Evolutionary conservation across 2,888 invertebrate genomes (phyloP).

Genomic region (Beris chalybata): DNA sequence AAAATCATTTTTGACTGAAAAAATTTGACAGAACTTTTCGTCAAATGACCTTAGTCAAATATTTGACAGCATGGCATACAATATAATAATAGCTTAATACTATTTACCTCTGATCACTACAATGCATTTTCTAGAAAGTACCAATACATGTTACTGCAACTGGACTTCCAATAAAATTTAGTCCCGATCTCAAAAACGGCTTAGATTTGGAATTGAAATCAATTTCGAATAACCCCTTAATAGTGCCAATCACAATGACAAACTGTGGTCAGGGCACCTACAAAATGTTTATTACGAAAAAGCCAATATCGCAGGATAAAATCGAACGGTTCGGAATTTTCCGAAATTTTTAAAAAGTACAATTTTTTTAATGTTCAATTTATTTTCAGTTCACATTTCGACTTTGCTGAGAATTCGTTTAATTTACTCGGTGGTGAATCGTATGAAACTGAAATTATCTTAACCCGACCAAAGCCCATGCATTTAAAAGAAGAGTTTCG

Average conservation of each 20-base stretch:
- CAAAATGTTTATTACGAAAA: slow-evolving; percentile 44
- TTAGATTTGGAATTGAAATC: slow-evolving; percentile 46
- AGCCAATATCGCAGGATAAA: slow-evolving; percentile 38
- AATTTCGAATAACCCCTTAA: slow-evolving; percentile 42
- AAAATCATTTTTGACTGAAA: too few species aligned
- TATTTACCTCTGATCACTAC: not conserved
- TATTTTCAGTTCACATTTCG: slow-evolving; percentile 3
- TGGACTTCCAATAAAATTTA: slow-evolving; percentile 43
- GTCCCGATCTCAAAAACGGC: slow-evolving; percentile 45
- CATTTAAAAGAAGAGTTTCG: slow-evolving; percentile 22
- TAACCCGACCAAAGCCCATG: not conserved
- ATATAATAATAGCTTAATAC: too few species aligned
- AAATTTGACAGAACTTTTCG: too few species aligned
- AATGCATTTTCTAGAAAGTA: slow-evolving; percentile 42
- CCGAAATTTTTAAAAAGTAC: not conserved
- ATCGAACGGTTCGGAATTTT: slow-evolving; percentile 32
- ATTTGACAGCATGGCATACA: too few species aligned
- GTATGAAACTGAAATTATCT: not conserved
- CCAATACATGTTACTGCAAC: not conserved
- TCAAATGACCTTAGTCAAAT: too few species aligned
- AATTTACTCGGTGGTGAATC: not conserved
- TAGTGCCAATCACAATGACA: slow-evolving; percentile 41
- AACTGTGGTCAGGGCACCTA: slow-evolving; percentile 48
- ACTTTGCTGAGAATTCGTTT: not conserved
- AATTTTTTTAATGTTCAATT: slow-evolving; percentile 1